Evolutionary conservation across 2,888 invertebrate species (phyloP).

Genomic region (Rhyacophila evoluta): DNA sequence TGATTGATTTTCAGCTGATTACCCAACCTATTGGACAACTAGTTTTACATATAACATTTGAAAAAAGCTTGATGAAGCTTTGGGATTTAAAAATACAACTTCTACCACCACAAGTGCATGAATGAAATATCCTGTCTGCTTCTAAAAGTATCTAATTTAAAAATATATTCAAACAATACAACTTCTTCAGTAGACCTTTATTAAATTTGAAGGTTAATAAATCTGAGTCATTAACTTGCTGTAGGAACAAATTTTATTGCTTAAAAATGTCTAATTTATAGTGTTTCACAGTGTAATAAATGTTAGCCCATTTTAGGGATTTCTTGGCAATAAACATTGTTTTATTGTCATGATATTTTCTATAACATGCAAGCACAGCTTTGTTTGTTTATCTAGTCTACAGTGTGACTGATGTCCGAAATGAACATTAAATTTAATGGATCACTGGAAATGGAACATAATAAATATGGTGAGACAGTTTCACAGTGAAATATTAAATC

Average conservation of each 20-base stretch:
- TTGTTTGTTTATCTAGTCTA: background rate
- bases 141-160: too few relatives aligned
- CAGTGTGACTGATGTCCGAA: background rate
- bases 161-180: too few relatives aligned
- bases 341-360: slow-evolving; percentile 9
- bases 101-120: too few relatives aligned
- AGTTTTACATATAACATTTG: too few relatives aligned
- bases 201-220: background rate
- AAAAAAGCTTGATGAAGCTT: too few relatives aligned
- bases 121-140: too few relatives aligned
- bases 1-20: too few relatives aligned
- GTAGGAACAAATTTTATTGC: background rate
- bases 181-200: too few relatives aligned
- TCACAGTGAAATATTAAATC: background rate
- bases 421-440: slow-evolving; percentile 7
- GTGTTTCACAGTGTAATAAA: background rate
- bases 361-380: background rate
- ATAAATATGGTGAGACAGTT: background rate
- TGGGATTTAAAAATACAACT: too few relatives aligned
- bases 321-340: slow-evolving; percentile 24
- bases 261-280: background rate
- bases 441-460: background rate
- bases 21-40: too few relatives aligned
- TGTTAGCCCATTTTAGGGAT: background rate
- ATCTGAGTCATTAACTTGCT: background rate